These are phyloP conservation scores for Salvelinus fontinalis DNA, from an alignment of 2,113 vertebrate genomes.

Conservation along the genomic window DNA sequence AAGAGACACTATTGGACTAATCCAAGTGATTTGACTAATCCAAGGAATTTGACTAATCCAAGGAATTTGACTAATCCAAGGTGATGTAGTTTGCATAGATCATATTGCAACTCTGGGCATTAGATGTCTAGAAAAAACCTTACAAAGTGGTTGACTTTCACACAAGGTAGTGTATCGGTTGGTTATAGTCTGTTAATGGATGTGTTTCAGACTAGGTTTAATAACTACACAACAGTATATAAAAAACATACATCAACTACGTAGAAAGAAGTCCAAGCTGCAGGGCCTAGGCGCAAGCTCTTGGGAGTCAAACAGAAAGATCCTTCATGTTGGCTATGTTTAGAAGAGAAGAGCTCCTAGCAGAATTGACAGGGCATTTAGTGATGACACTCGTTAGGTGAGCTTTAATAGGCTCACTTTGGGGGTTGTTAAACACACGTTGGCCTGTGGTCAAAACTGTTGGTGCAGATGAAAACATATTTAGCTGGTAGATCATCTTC, in stretches of 20 bases:
- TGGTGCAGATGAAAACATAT: background rate
- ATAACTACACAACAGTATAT: conserved; percentile 16
- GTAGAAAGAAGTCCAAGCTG: background rate
- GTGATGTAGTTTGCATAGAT: conserved; percentile 68
- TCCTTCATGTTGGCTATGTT: background rate
- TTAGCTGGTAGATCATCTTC: background rate
- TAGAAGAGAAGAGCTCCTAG: background rate
- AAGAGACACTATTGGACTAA: conserved; percentile 53
- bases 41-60: conserved; percentile 55
- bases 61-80: conserved; percentile 57
- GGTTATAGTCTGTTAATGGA: conserved; percentile 28
- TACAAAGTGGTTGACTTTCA: conserved; percentile 20
- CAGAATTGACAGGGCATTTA: background rate
- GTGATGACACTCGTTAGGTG: background rate
- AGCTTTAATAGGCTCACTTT: background rate
- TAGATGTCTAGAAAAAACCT: conserved; percentile 11
- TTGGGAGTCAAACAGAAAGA: background rate
- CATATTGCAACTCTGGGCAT: conserved; percentile 36
- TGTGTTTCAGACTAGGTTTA: background rate
- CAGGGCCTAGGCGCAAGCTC: background rate
- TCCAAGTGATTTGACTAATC: conserved; percentile 50
- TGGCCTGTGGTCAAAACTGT: conserved; percentile 14
- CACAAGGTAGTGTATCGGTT: conserved; percentile 23
- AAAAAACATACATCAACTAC: conserved; percentile 2
- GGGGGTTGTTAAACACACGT: background rate